Base-by-base conservation (phyloP, 1,140 invertebrate genomes). In the Eupristina koningsbergeri region DNA sequence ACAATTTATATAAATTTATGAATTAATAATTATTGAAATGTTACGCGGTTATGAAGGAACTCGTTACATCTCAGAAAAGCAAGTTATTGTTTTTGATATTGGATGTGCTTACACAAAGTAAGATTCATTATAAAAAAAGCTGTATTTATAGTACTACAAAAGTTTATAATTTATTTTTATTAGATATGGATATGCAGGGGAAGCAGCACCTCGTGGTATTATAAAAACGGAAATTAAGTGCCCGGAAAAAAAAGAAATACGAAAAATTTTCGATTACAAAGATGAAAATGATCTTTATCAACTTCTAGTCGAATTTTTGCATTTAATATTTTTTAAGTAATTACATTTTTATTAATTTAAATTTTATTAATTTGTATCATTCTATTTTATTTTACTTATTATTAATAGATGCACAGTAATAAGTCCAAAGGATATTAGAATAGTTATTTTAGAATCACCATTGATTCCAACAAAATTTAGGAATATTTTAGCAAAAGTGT, bases 81-180 rank as follows among this genome's bases (percentile, higher is more conserved):
- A 97, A 91, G 94, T 96, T 26, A 95, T 99, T 0, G 96, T 99
- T 3, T 91, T 99, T 81, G 98, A 99, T 91, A 96, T 99, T 85
- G 98, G 98, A 61, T 93, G 94, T 63, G 97, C 97, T 47, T 99
- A 98, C 88, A 99, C 98, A 3, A 99, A 99, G 97, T 98, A 82
- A 61, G 63, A 1, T 45, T 7, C 11, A 94, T 92, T 69, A 86
- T 84, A 84, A 41, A 61, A 83, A 58, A 36, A 80, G 84, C 85
- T 73, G 91, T 91, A 26, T 84, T 69, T 85, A n/a, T n/a, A 75
- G 61, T 85, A 83, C 61, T 75, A 74, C 80, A 74, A 74, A 1
- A 11, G 3, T 58, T 71, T 71, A 75, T 73, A 50, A 47, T 64
- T 75, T 84, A 34, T 69, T 31, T 83, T 83, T 83, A 80, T 53